phyloP scores from a whole-genome alignment of 2,113 vertebrate species.

The Sinocyclocheilus rhinocerous region DNA sequence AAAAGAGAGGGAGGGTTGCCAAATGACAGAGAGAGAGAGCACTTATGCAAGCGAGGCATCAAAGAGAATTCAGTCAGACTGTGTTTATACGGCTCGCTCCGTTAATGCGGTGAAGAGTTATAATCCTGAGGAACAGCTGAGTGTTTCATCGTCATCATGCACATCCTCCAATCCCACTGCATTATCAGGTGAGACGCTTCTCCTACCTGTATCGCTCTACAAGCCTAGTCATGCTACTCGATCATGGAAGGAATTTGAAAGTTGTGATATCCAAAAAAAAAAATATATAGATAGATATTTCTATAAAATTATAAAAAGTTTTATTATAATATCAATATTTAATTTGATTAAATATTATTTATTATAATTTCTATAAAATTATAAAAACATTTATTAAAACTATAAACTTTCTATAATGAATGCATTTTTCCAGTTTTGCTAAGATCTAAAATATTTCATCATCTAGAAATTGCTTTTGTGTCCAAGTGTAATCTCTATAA shows the following conservation, averaged over 20 bases:
- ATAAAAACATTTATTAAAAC: too few relatives aligned
- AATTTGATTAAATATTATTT: too few relatives aligned
- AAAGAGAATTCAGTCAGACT: constrained; percentile 46
- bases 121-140: constrained; percentile 40
- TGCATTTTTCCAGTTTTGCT: neutral
- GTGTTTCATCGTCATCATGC: constrained; percentile 57
- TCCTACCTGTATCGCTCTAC: constrained; percentile 7
- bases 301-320: too few relatives aligned
- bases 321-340: too few relatives aligned
- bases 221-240: neutral
- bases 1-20: constrained; percentile 25
- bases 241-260: neutral
- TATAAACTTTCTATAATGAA: too few relatives aligned
- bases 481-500: neutral
- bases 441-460: neutral
- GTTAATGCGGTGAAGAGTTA: constrained; percentile 49
- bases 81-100: constrained; percentile 60
- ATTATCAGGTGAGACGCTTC: constrained; percentile 64
- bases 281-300: too few relatives aligned
- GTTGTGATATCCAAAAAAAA: neutral
- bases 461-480: neutral
- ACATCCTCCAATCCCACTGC: constrained; percentile 70
- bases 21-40: constrained; percentile 28
- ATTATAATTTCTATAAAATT: too few relatives aligned
- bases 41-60: constrained; percentile 44